These are phyloP conservation scores for Epinotia nisella DNA, from an alignment of 2,888 invertebrate species.

Conservation along the genomic window DNA sequence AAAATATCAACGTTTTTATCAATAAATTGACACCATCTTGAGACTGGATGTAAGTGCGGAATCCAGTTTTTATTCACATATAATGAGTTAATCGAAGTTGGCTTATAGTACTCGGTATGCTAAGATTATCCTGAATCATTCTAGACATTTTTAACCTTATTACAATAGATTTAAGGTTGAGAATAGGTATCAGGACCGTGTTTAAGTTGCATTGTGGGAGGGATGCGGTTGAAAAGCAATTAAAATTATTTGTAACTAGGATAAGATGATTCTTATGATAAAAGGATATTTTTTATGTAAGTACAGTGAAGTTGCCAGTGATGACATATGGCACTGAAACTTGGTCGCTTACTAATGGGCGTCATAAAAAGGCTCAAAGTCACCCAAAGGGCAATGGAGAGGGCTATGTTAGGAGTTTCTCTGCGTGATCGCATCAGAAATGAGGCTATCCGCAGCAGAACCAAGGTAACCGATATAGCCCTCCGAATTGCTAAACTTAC, in stretches of 20 bases:
- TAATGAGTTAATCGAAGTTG: conserved; percentile 23
- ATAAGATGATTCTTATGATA: not conserved
- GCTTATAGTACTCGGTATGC: not conserved
- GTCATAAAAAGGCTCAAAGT: no score
- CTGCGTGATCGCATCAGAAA: no score
- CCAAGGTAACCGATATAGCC: no score
- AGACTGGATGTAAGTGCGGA: not conserved
- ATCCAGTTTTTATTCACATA: conserved; percentile 11
- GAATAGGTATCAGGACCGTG: not conserved
- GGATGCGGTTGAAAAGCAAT: not conserved
- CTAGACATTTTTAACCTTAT: not conserved
- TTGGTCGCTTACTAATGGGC: no score
- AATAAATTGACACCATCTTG: conserved; percentile 8
- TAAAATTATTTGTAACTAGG: not conserved
- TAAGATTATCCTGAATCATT: not conserved
- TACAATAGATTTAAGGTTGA: not conserved
- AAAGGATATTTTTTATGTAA: not conserved
- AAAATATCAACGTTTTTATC: not conserved
- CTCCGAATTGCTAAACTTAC: no score
- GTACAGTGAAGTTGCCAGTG: no score
- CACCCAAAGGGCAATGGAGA: no score
- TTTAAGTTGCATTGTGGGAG: not conserved
- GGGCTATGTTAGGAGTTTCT: no score
- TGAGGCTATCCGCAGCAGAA: no score
- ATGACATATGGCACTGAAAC: no score